These are phyloP conservation scores for Pyrocephalus nanus DNA, from an alignment of 2,797 vertebrate genomes.

Conservation along the genomic window DNA sequence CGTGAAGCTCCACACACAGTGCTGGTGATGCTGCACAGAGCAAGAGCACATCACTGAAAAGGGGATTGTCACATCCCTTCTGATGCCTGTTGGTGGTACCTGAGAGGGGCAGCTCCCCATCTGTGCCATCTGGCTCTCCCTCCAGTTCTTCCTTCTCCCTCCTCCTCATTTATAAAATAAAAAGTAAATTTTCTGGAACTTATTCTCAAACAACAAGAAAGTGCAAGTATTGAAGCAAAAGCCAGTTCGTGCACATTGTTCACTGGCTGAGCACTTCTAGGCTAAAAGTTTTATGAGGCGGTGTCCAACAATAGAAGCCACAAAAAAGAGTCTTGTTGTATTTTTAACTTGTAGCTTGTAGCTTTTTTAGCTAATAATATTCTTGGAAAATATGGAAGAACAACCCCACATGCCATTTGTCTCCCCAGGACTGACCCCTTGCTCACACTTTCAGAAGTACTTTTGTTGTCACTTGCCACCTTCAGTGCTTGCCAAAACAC, in stretches of 20 bases:
- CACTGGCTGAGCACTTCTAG: neutral
- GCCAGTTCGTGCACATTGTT: neutral
- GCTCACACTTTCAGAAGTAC: neutral
- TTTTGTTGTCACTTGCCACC: neutral
- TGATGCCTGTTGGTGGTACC: too few species aligned
- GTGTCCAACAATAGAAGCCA: neutral
- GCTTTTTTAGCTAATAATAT: neutral
- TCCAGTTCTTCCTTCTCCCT: neutral
- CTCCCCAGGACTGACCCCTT: neutral
- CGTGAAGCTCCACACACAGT: neutral
- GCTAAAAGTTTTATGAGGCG: neutral
- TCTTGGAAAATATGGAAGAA: neutral
- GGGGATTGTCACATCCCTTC: neutral
- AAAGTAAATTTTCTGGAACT: neutral
- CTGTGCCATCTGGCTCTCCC: rapidly evolving
- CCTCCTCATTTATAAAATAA: neutral
- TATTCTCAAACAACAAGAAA: neutral
- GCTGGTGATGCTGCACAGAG: neutral
- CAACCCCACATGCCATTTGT: neutral
- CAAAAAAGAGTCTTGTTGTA: neutral
- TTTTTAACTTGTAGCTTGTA: neutral
- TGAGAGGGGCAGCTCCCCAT: rapidly evolving
- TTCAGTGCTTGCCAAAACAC: neutral
- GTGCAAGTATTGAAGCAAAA: neutral
- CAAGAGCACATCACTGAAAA: rapidly evolving